A percentile compares a stretch with the other conserved stretches of the same genome.
phyloP scores from a whole-genome alignment of 2,113 vertebrate species.

The Gymnorhina tibicen region DNA sequence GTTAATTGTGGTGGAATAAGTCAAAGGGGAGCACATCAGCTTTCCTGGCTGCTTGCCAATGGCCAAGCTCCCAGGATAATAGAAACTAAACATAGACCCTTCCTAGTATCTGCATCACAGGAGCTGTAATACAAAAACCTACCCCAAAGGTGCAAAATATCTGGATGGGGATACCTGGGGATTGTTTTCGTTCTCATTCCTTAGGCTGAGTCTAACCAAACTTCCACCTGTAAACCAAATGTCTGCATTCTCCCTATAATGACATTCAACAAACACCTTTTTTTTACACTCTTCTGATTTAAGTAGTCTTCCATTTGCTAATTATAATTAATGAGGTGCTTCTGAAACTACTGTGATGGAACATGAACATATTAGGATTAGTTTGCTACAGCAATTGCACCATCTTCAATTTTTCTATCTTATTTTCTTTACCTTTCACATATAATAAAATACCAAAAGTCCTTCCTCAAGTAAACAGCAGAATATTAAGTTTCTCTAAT shows the following conservation, averaged over 20 bases:
- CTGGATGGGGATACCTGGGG: neutral
- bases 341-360: neutral
- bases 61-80: neutral
- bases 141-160: neutral
- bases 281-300: neutral
- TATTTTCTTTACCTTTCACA: neutral
- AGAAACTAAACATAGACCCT: neutral
- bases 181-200: neutral
- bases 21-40: neutral
- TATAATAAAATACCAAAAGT: neutral
- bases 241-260: neutral
- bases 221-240: neutral
- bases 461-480: neutral
- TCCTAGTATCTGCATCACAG: neutral
- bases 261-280: neutral
- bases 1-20: neutral
- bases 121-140: neutral
- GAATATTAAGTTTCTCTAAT: constrained; percentile 2
- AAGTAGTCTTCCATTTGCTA: constrained; percentile 24
- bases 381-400: neutral
- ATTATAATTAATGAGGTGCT: neutral
- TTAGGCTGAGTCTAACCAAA: neutral
- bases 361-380: neutral
- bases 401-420: neutral
- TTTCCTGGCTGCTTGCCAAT: neutral